Percentiles rank a stretch among this genome's conserved stretches.
Conservation (phyloP, 2,113 vertebrate species). For the Eretmochelys imbricata region DNA sequence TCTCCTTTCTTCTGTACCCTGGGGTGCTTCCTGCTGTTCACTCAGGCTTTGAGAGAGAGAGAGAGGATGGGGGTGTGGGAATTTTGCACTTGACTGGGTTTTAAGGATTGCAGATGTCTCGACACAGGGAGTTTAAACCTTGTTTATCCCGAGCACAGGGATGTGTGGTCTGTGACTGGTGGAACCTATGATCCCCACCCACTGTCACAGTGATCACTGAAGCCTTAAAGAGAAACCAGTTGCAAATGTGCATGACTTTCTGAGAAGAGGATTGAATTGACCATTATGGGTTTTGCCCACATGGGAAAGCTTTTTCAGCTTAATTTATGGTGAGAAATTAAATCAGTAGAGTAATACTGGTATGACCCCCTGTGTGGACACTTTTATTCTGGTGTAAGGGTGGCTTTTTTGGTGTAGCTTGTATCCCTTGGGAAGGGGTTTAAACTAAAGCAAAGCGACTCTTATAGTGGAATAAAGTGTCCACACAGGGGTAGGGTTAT, state of each 20-base stretch:
- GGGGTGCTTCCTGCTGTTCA: conserved; percentile 13
- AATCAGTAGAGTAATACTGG: background rate
- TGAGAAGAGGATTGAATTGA: conserved; percentile 48
- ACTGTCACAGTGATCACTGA: background rate
- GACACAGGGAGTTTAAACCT: background rate
- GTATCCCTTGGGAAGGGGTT: background rate
- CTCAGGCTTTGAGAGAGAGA: background rate
- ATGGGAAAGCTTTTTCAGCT: conserved; percentile 55
- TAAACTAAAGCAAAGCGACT: background rate
- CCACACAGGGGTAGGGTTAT: background rate
- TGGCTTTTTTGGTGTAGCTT: background rate
- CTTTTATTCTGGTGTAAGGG: background rate
- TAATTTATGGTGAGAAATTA: conserved; percentile 35
- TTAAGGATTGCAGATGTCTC: conserved; percentile 18
- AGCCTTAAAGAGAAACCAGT: conserved; percentile 51
- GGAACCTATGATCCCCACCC: background rate
- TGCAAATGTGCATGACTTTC: conserved; percentile 70
- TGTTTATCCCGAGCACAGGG: background rate
- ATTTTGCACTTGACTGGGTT: background rate
- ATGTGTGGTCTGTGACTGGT: background rate
- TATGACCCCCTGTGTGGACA: background rate
- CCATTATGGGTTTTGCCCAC: conserved; percentile 51
- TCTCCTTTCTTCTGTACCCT: background rate
- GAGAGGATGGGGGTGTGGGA: conserved; percentile 3
- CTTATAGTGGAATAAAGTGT: background rate